These are phyloP conservation scores for Myotis daubentonii DNA, from an alignment of 2,797 vertebrate species.

Conservation along the genomic window DNA sequence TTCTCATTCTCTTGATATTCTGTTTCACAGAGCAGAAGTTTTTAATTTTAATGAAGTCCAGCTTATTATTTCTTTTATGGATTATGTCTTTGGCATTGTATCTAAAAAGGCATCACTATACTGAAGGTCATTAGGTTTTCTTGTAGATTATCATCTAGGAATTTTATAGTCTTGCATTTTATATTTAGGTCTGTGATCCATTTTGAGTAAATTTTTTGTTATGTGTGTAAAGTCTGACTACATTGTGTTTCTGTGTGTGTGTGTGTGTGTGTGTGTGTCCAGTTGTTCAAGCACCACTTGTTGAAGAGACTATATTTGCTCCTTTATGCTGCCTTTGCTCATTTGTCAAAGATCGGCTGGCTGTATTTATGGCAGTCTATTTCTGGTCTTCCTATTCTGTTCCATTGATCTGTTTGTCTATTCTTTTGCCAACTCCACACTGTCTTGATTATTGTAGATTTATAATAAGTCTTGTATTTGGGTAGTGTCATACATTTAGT, in stretches of 20 bases:
- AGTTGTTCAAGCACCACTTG: not conserved
- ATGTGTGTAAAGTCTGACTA: not conserved
- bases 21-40: not conserved
- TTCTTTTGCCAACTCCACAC: not conserved
- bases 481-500: not conserved
- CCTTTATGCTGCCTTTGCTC: not conserved
- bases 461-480: not conserved
- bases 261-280: not conserved
- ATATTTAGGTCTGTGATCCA: not conserved
- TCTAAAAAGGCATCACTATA: not conserved
- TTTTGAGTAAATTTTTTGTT: not conserved
- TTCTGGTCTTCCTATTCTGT: not conserved
- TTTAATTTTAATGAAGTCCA: not conserved
- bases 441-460: not conserved
- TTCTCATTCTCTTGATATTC: not conserved
- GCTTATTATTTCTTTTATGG: not conserved
- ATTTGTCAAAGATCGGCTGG: not conserved
- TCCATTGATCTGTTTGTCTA: not conserved
- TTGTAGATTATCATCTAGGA: not conserved
- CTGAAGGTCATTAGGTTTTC: not conserved
- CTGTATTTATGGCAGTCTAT: not conserved
- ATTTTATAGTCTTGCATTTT: constrained; percentile 1
- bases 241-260: not conserved
- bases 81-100: not conserved
- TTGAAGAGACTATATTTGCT: not conserved